Evolutionary conservation across 1,140 invertebrate genomes (phyloP), one percentile per base, ranked within the genome.

Genomic region (Asobara japonica): DNA sequence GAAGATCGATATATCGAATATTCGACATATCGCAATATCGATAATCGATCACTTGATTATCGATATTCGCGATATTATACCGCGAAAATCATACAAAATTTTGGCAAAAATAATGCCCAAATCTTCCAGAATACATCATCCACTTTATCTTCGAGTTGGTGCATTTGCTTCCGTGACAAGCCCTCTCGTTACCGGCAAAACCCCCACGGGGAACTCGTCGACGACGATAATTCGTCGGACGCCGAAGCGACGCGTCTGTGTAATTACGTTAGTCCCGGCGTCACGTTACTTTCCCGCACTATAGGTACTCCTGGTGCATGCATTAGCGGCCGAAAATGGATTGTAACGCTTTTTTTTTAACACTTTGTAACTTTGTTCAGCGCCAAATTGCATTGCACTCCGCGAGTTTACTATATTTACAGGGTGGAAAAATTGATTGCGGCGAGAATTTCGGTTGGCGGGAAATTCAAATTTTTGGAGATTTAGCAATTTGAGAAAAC

Each of bases 141-240:
- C n/a, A n/a, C n/a, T n/a, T n/a, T n/a, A n/a, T n/a, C n/a, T n/a
- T n/a, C n/a, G n/a, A 56, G 20, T 56, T 27, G 51, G 51, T 56
- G 51, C 51, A 56, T 56, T 56, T 48, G 2, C n/a, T n/a, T 48
- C 45, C 18, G 10, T 56, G 18, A 10, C 31, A 11, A 13, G 16
- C 62, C 30, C 30, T 31, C 29, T 36, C 33, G 30, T 41, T 65
- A 36, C 20, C 41, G 6, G 29, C n/a, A n/a, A n/a, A n/a, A n/a
- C 45, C 48, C 38, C 29, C 22, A 45, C 16, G 45, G 51, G 22
- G 25, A 61, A 25, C 38, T 48, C 22, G 69, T 71, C 69, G 33
- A 65, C 61, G 61, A 64, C 60, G 69, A 65, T 71, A 71, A 71
- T 71, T 71, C 60, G 51, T 61, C 62, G 51, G 31, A 69, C 67